phyloP scores from a whole-genome alignment of 2,888 invertebrate genomes.

The Rhagium mordax region DNA sequence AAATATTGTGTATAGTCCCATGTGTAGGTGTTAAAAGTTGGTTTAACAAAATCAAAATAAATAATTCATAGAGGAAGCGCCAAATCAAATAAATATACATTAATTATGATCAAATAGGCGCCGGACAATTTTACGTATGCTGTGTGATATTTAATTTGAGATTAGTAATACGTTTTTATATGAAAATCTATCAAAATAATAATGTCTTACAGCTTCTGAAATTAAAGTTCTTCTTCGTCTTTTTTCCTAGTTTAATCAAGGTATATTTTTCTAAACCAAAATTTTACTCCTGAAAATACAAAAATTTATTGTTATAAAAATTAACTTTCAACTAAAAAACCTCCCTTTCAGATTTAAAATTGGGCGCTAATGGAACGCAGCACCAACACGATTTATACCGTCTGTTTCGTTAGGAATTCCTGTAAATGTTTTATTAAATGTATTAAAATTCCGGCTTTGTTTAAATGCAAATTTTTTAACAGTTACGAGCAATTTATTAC shows the following conservation, averaged over 20 bases:
- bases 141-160: too few relatives aligned
- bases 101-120: background rate
- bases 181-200: too few relatives aligned
- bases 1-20: background rate
- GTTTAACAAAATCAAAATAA: conserved; percentile 7
- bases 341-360: background rate
- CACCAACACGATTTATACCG: background rate
- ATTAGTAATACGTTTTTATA: too few relatives aligned
- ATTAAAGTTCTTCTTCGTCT: too few relatives aligned
- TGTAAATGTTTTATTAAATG: conserved; percentile 18
- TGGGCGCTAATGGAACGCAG: background rate
- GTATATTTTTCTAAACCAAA: too few relatives aligned
- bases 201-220: too few relatives aligned
- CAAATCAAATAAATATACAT: conserved; percentile 17
- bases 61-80: conserved; percentile 13
- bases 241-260: too few relatives aligned
- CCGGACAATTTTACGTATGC: too few relatives aligned
- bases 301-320: too few relatives aligned
- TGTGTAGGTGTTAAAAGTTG: conserved; percentile 11
- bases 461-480: conserved; percentile 35
- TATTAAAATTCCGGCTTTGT: conserved; percentile 33
- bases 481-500: conserved; percentile 31
- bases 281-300: too few relatives aligned
- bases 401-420: conserved; percentile 13
- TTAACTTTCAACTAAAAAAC: too few relatives aligned